phyloP scores from a whole-genome alignment of 2,888 invertebrate genomes.

The Gibbula magus region DNA sequence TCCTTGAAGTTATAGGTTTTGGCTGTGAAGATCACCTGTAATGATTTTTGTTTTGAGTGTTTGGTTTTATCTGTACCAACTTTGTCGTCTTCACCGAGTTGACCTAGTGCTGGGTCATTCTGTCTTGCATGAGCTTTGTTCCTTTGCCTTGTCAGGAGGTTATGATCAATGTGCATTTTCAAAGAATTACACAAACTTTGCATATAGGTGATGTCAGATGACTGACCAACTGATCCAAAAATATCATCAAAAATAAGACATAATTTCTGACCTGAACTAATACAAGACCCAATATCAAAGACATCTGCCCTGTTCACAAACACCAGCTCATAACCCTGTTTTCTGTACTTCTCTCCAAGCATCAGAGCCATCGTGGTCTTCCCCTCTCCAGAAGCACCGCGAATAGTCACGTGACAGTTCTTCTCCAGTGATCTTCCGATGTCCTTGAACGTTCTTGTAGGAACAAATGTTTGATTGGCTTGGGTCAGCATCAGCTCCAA shows the following conservation, averaged over 20 bases:
- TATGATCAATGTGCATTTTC: neutral
- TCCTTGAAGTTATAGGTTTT: neutral
- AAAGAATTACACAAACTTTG: neutral
- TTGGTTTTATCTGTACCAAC: neutral
- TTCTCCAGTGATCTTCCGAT: neutral
- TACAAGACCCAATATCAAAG: neutral
- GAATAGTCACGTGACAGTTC: neutral
- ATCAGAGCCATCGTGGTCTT: slow-evolving; percentile 17
- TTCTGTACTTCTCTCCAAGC: neutral
- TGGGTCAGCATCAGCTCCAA: too few relatives aligned
- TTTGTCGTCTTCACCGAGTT: neutral
- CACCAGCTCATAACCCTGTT: neutral
- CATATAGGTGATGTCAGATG: neutral
- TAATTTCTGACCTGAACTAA: neutral
- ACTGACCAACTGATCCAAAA: neutral
- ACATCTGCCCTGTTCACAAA: neutral
- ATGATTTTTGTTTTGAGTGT: neutral
- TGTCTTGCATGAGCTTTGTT: too few relatives aligned
- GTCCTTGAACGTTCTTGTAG: neutral
- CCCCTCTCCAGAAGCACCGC: too few relatives aligned
- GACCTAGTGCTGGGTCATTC: too few relatives aligned
- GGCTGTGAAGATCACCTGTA: neutral
- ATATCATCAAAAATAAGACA: neutral
- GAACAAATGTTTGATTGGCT: too few relatives aligned
- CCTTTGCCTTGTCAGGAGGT: neutral